Base-by-base conservation (phyloP, 2,113 vertebrate species). In the Labeo rohita region DNA sequence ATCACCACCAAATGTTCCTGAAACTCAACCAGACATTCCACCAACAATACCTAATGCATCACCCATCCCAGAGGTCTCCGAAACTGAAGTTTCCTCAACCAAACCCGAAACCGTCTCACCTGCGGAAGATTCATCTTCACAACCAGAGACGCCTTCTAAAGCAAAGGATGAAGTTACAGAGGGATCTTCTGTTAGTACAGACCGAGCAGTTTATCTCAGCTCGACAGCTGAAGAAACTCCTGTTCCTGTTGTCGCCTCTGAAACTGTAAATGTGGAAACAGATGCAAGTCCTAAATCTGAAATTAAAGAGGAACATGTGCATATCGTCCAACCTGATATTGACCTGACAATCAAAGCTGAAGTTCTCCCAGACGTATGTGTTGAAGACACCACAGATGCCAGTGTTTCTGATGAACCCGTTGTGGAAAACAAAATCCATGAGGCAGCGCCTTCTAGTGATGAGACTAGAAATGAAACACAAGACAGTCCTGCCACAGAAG, bases 201-300 rank as follows among this genome's bases (percentile, higher is more conserved):
- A 89, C 81, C 80, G 59, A 84, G 80, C 89, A 4, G 65, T 83
- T 56, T 81, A 78, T 74, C 82, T 88, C 6, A 85, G 36, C 50
- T n/a, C 75, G 10, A 84, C 89, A 3, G 2, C 18, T 18, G 59
- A 43, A 50, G 86, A 61, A 56, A 66, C 78, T 16, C 36, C 56
- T 65, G 74, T 50, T 50, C 16, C 21, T 84, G 43, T 52, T 10
- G 28, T 81, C 6, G 68, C 81, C 43, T 43, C 49, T 61, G 61
- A 39, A 75, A 39, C 54, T 18, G 34, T 47, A 28, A 15, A 13
- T 39, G 85, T 9, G 59, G 84, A 75, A 11, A 36, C 39, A 36
- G 66, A 52, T 85, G 15, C 50, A 56, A 49, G 47, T 54, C 3
- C 49, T 36, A 13, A 52, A 6, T 75, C 74, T 39, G 86, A 86